phyloP scores from a whole-genome alignment of 2,113 vertebrate species.

The Ivindomyrus marchei region DNA sequence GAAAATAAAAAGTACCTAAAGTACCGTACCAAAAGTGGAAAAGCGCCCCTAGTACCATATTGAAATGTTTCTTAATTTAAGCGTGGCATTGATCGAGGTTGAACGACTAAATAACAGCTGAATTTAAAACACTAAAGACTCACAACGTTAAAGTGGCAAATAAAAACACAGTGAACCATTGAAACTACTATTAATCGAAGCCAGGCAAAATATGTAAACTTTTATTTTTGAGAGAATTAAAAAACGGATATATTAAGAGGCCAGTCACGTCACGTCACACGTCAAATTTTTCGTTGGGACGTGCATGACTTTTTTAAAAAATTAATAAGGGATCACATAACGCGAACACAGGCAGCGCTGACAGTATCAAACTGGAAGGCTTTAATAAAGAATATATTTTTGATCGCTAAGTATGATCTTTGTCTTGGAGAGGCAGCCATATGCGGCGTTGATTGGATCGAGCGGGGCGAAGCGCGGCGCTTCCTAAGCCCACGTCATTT shows the following conservation, averaged over 20 bases:
- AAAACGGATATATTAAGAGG: not conserved
- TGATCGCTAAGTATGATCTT: not conserved
- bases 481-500: not conserved
- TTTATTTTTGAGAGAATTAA: not conserved
- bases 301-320: not conserved
- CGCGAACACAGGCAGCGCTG: not conserved
- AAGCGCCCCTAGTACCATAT: not conserved
- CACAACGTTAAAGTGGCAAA: not conserved
- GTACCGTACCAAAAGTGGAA: not conserved
- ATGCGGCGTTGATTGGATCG: not conserved
- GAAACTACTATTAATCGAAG: not conserved
- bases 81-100: not conserved
- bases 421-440: not conserved
- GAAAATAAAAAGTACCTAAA: not conserved
- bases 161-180: not conserved
- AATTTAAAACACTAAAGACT: not conserved
- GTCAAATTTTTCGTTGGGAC: conserved; percentile 43
- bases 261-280: conserved; percentile 43
- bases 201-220: not conserved
- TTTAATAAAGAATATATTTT: not conserved
- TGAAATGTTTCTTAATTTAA: not conserved
- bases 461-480: not conserved
- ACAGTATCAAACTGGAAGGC: not conserved
- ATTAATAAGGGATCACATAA: not conserved
- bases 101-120: not conserved